phyloP scores from a whole-genome alignment of 2,797 vertebrate genomes.

The Rallus crepitans region DNA sequence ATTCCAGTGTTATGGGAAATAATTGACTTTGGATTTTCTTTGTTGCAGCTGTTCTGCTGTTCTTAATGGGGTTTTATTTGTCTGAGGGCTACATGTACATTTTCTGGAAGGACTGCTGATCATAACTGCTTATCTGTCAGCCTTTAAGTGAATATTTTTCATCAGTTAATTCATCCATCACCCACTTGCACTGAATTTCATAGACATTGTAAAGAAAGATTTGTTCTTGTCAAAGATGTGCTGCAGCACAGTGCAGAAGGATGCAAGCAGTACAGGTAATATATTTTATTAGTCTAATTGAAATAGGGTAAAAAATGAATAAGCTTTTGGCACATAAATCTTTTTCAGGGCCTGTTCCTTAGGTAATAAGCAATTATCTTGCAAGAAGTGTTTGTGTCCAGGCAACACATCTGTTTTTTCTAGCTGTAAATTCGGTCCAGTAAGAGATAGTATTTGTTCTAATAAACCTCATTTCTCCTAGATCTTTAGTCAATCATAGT shows the following conservation, averaged over 20 bases:
- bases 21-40: background rate
- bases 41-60: background rate
- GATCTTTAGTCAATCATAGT: background rate
- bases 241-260: background rate
- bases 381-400: background rate
- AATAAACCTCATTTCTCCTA: background rate
- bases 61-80: background rate
- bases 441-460: background rate
- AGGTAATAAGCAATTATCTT: background rate
- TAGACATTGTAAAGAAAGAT: background rate
- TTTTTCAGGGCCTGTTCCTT: background rate
- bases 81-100: background rate
- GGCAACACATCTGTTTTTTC: rapidly evolving
- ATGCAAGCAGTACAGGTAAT: background rate
- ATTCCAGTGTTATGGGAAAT: background rate
- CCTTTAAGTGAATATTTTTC: background rate
- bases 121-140: background rate
- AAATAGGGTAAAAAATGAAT: background rate
- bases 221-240: background rate
- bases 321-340: background rate
- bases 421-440: background rate
- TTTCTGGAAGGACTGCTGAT: background rate
- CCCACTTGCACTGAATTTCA: background rate
- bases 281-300: background rate
- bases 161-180: background rate